phyloP scores from a whole-genome alignment of 2,797 vertebrate genomes.

The Gymnoscopelus microlampas region DNA sequence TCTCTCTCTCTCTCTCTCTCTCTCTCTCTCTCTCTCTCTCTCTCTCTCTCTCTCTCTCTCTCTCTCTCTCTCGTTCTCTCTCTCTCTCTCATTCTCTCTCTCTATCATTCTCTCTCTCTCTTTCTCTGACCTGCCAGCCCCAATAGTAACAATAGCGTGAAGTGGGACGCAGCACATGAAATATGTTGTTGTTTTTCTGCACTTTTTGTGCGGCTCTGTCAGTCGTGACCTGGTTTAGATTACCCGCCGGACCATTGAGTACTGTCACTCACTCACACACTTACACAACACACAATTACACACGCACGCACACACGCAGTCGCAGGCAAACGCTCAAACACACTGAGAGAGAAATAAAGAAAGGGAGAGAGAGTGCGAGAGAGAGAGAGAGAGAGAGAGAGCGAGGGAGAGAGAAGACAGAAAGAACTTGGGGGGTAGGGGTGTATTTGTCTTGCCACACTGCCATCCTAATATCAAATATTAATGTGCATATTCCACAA shows the following conservation, averaged over 20 bases:
- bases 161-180: slow-evolving; percentile 74
- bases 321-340: background rate
- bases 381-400: background rate
- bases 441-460: slow-evolving; percentile 49
- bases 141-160: slow-evolving; percentile 85
- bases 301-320: slow-evolving; percentile 13
- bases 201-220: slow-evolving; percentile 65
- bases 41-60: slow-evolving; percentile 17
- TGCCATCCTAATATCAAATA: slow-evolving; percentile 71
- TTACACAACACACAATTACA: background rate
- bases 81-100: slow-evolving; percentile 26
- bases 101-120: slow-evolving; percentile 46
- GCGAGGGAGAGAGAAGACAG: background rate
- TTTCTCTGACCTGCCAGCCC: slow-evolving; percentile 84
- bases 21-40: slow-evolving; percentile 36
- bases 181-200: slow-evolving; percentile 74
- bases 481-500: slow-evolving; percentile 71
- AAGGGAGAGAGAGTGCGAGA: background rate
- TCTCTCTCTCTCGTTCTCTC: slow-evolving; percentile 29
- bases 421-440: background rate
- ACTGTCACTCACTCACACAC: slow-evolving; percentile 50
- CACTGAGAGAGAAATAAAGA: slow-evolving; percentile 4
- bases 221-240: slow-evolving; percentile 64
- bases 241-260: slow-evolving; percentile 61
- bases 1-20: slow-evolving; percentile 23